Percentiles rank a stretch among this genome's conserved stretches.
phyloP scores from a whole-genome alignment of 2,888 invertebrate genomes.

The Folsomia manolachei region DNA sequence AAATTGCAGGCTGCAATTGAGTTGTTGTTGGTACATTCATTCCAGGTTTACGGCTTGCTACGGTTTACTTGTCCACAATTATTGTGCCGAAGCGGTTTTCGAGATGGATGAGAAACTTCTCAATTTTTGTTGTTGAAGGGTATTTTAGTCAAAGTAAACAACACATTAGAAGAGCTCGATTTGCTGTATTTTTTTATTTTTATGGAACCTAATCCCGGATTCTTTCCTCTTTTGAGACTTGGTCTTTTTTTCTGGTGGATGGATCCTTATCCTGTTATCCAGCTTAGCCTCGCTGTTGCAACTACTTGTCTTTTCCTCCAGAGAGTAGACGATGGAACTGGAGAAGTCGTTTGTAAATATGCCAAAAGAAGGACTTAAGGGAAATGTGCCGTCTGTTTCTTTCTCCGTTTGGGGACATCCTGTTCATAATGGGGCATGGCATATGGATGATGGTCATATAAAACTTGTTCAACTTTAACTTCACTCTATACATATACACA shows the following conservation, averaged over 20 bases:
- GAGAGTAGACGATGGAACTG: background rate
- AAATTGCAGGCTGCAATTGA: too few relatives aligned
- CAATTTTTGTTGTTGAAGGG: conserved; percentile 4
- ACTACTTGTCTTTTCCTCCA: background rate
- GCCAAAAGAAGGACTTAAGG: background rate
- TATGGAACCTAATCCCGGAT: conserved; percentile 8
- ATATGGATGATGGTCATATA: background rate
- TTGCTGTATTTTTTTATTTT: background rate
- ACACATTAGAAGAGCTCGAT: conserved; percentile 2
- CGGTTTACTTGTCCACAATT: background rate
- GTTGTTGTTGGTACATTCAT: too few relatives aligned
- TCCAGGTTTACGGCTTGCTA: background rate
- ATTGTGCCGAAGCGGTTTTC: background rate
- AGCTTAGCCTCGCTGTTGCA: background rate
- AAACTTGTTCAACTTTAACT: too few relatives aligned
- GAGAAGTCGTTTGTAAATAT: conserved; percentile 5
- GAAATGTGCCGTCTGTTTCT: conserved; percentile 2
- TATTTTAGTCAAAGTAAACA: conserved; percentile 1
- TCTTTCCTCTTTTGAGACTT: too few relatives aligned
- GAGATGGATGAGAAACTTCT: conserved; percentile 1
- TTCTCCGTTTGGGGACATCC: background rate
- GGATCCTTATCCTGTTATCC: too few relatives aligned
- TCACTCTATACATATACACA: too few relatives aligned
- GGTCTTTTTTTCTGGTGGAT: too few relatives aligned
- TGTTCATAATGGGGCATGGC: background rate